These are phyloP conservation scores for Lutraria lutraria DNA, from an alignment of 2,888 invertebrate species.

Conservation along the genomic window DNA sequence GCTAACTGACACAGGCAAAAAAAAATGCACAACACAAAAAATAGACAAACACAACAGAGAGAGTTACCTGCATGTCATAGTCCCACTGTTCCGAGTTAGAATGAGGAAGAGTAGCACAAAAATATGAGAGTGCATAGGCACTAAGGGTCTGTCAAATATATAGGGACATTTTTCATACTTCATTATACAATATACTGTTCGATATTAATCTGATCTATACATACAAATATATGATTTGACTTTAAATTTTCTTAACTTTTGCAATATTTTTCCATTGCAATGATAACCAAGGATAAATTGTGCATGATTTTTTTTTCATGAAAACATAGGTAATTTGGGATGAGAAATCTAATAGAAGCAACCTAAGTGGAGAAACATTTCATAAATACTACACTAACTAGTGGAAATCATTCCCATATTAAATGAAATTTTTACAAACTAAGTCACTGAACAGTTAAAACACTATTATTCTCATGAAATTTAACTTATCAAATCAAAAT, in stretches of 20 bases:
- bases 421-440: too few relatives aligned
- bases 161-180: not conserved
- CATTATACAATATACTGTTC: too few relatives aligned
- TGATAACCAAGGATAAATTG: not conserved
- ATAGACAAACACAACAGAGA: slow-evolving; percentile 25
- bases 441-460: too few relatives aligned
- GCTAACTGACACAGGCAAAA: not conserved
- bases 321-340: not conserved
- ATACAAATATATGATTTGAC: too few relatives aligned
- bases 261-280: not conserved
- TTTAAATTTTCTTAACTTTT: too few relatives aligned
- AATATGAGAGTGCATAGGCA: slow-evolving; percentile 84
- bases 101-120: slow-evolving; percentile 84
- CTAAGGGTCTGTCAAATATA: slow-evolving; percentile 59
- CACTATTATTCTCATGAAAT: too few relatives aligned
- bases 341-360: not conserved
- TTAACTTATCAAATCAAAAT: too few relatives aligned
- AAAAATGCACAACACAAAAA: not conserved
- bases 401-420: too few relatives aligned
- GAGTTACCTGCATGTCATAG: slow-evolving; percentile 84
- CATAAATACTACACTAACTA: too few relatives aligned
- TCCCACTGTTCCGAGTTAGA: slow-evolving; percentile 84
- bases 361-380: not conserved
- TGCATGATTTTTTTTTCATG: not conserved
- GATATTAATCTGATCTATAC: too few relatives aligned